phyloP scores from a whole-genome alignment of 2,113 vertebrate species.

The Laticauda laticaudata region DNA sequence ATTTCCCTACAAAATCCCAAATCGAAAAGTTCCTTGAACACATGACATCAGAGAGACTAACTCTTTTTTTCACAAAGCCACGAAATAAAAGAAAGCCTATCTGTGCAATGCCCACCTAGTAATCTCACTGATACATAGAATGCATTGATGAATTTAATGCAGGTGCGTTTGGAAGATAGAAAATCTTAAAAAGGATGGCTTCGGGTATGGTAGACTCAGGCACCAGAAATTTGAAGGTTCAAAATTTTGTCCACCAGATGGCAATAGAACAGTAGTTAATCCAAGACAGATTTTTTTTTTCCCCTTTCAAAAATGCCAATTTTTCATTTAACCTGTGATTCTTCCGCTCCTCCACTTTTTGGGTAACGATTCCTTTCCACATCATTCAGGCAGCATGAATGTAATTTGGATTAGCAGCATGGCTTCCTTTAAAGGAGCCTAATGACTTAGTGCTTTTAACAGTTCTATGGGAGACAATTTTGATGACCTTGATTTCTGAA shows the following conservation, averaged over 20 bases:
- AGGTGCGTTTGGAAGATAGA: neutral
- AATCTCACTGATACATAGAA: neutral
- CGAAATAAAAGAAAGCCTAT: neutral
- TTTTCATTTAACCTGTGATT: neutral
- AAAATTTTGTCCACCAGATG: constrained; percentile 6
- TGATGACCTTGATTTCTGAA: neutral
- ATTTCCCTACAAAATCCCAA: neutral
- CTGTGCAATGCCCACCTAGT: neutral
- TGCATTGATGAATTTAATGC: neutral
- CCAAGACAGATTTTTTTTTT: neutral
- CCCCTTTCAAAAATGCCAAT: neutral
- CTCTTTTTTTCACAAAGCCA: neutral
- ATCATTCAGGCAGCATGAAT: neutral
- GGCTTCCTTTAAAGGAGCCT: neutral
- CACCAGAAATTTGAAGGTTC: neutral
- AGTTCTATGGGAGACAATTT: neutral
- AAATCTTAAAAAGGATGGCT: neutral
- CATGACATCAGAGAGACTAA: neutral
- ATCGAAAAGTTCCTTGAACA: neutral
- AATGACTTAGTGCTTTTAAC: neutral
- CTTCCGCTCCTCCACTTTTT: neutral
- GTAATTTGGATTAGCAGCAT: neutral
- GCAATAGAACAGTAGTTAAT: neutral
- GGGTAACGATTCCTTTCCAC: neutral
- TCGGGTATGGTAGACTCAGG: neutral